Evolutionary conservation across 2,888 invertebrate genomes (phyloP).

Genomic region (Pocota personata): DNA sequence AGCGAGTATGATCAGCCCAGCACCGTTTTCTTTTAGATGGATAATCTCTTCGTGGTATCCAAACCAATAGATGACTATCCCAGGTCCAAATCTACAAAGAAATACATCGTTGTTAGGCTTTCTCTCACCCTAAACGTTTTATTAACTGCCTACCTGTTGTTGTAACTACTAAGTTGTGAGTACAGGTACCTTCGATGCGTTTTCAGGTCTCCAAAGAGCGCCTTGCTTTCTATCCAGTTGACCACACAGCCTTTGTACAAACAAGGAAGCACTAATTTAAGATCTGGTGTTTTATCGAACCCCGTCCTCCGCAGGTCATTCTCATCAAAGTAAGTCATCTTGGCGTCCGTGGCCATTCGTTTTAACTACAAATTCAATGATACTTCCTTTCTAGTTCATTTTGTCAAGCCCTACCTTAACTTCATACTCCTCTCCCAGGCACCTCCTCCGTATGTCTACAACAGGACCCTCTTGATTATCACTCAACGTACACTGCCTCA

Average conservation of each 20-base stretch:
- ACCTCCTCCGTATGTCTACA: constrained; percentile 91
- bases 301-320: constrained; percentile 90
- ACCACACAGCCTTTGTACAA: constrained; percentile 92
- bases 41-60: constrained; percentile 89
- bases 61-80: constrained; percentile 98
- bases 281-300: constrained; percentile 97
- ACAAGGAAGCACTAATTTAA: constrained; percentile 94
- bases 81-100: constrained; percentile 90
- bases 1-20: constrained; percentile 84
- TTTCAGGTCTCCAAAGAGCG: constrained; percentile 94
- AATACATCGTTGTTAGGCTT: neutral
- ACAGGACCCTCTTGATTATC: constrained; percentile 94
- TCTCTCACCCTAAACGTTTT: neutral
- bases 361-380: constrained; percentile 76
- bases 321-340: constrained; percentile 89
- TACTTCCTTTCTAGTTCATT: constrained; percentile 66
- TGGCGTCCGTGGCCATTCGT: constrained; percentile 82
- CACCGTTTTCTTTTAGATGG: constrained; percentile 85
- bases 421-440: constrained; percentile 93
- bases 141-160: constrained; percentile 85
- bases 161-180: constrained; percentile 94
- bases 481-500: constrained; percentile 87
- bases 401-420: constrained; percentile 83
- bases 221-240: constrained; percentile 98
- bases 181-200: constrained; percentile 91